Evolutionary conservation across 2,797 vertebrate species (phyloP), one percentile per base, ranked within the genome.

Genomic region (Paramormyrops hopkinsi): DNA sequence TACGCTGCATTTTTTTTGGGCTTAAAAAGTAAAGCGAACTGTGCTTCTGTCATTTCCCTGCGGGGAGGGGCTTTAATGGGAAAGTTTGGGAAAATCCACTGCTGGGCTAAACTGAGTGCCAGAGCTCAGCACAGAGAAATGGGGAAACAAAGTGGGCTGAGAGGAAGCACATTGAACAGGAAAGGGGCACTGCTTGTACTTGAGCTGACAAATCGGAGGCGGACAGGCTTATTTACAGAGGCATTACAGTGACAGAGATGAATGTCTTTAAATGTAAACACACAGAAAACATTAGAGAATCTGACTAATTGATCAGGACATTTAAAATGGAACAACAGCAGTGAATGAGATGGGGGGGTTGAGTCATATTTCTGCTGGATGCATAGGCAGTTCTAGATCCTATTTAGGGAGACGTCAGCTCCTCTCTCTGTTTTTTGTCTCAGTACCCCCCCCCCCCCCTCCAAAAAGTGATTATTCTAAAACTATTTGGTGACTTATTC

Each of bases 271-370:
- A 79, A 79, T 82, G 19, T 44, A 82, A 22, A 22, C 76, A 82
- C 37, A 9, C 5, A 82, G 76, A 11, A 46, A 82, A 82, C 69
- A 73, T 73, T 37, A 37, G 69, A 4, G 29, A 37, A 73, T 73
- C 33, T 41, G 69, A 73, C 11, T 73, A 29, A 73, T 73, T 37
- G 29, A 73, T 73, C 65, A 73, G 90, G 91, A 94, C 91, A 90
- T 90, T 91, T 92, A 90, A 91, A 92, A 94, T 93, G 92, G 94
- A 94, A 94, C 93, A 92, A 54, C 25, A 65, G 93, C 91, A 94
- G 94, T 94, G 94, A 94, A 93, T 87, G 12, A 88, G 87, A 89
- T 89, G 90, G 92, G 91, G 65, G 56, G 25, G 29, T 69, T 69
- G 65, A 33, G 65, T 37, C 33, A 73, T 17, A 73, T 73, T 4